Conservation (phyloP, 2,113 vertebrate species). For the Heterocephalus glaber region DNA sequence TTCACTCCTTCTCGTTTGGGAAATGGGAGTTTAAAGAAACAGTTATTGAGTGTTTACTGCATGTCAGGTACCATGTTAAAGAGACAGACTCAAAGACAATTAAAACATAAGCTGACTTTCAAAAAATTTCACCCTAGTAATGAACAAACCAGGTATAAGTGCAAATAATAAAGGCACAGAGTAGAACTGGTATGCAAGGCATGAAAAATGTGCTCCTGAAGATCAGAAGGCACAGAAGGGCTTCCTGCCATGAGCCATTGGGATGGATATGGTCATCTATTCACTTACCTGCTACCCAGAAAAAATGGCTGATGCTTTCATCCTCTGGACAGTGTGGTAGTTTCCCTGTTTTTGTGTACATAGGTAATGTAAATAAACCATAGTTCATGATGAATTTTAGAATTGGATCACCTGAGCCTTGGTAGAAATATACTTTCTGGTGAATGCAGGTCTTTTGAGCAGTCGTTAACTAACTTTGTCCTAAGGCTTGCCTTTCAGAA, state of each 20-base stretch:
- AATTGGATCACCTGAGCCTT: neutral
- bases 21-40: conserved; percentile 46
- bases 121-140: neutral
- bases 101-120: neutral
- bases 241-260: neutral
- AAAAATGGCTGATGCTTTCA: conserved; percentile 18
- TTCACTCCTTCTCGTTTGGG: neutral
- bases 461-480: neutral
- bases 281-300: neutral
- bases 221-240: neutral
- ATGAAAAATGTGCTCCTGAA: neutral
- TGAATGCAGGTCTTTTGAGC: neutral
- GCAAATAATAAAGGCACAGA: neutral
- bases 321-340: neutral
- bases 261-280: neutral
- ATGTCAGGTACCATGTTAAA: neutral
- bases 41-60: neutral
- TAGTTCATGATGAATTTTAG: neutral
- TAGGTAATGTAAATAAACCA: neutral
- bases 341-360: neutral
- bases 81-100: neutral
- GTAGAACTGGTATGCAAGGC: neutral
- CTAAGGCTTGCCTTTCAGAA: neutral
- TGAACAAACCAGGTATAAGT: neutral
- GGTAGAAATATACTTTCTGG: neutral